phyloP scores from a whole-genome alignment of 2,888 invertebrate genomes.

The Chironomus riparius region DNA sequence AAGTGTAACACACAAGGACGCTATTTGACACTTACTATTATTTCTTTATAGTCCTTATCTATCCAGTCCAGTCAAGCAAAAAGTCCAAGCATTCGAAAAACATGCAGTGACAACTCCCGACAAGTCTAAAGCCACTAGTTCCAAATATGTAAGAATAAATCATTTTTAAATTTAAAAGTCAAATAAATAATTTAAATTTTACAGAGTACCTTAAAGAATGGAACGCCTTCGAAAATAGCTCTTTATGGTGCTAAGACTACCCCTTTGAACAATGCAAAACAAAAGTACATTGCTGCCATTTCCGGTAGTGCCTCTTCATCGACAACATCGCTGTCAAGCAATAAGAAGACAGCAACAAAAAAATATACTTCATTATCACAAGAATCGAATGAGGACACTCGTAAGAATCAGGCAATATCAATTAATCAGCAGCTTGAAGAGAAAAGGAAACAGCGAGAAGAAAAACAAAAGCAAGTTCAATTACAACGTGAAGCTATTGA shows the following conservation, averaged over 20 bases:
- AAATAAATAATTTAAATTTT: neutral
- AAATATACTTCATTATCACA: constrained; percentile 4
- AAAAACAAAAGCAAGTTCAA: constrained; percentile 39
- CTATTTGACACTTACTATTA: constrained; percentile 22
- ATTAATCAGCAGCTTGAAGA: constrained; percentile 35
- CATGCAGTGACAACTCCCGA: constrained; percentile 31
- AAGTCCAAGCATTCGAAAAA: constrained; percentile 53
- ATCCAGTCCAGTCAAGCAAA: constrained; percentile 51
- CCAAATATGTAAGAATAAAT: constrained; percentile 8
- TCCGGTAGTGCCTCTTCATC: neutral
- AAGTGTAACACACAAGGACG: neutral
- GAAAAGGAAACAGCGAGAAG: constrained; percentile 39
- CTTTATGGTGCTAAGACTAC: neutral
- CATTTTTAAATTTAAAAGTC: too few species aligned
- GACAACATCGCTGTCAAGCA: neutral
- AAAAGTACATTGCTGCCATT: neutral
- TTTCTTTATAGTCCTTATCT: constrained; percentile 47
- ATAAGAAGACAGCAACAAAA: neutral
- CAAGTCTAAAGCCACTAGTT: neutral
- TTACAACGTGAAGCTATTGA: constrained; percentile 40
- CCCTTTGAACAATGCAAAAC: neutral
- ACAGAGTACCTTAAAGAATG: constrained; percentile 1
- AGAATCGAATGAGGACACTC: neutral
- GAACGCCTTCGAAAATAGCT: constrained; percentile 18
- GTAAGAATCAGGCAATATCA: constrained; percentile 16